These are phyloP conservation scores for Drosophila sproati DNA, from an alignment of 1,140 invertebrate genomes.

Conservation along the genomic window DNA sequence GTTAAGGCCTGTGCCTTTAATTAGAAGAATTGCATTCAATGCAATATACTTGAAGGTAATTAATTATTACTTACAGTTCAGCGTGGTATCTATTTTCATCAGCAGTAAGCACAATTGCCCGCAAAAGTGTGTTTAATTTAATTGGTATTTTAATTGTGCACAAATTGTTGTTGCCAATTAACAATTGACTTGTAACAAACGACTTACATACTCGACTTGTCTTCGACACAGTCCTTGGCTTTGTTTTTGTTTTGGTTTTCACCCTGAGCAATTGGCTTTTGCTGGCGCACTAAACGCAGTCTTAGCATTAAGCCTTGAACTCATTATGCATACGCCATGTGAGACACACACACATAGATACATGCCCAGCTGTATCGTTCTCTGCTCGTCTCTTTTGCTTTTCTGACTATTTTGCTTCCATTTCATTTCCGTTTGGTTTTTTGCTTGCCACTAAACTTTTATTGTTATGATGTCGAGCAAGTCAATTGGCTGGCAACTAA, in stretches of 20 bases:
- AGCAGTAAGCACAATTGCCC: conserved; percentile 5
- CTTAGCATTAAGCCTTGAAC: conserved; percentile 64
- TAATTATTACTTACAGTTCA: conserved; percentile 9
- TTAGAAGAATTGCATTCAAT: conserved; percentile 22
- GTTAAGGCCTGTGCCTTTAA: conserved; percentile 16
- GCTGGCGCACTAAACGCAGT: conserved; percentile 45
- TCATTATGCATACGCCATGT: conserved; percentile 73
- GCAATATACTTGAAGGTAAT: neutral
- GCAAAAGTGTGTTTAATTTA: conserved; percentile 58
- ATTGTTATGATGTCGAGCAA: conserved; percentile 69
- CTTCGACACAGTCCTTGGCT: conserved; percentile 28
- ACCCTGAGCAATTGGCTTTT: conserved; percentile 26
- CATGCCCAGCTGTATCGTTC: conserved; percentile 21
- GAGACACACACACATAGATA: conserved; percentile 12
- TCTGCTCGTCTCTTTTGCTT: neutral
- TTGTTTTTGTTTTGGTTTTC: conserved; percentile 17
- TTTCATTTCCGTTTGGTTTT: conserved; percentile 62
- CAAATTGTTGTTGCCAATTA: conserved; percentile 61
- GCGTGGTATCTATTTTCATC: neutral
- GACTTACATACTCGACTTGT: conserved; percentile 40
- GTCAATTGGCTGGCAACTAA: conserved; percentile 54
- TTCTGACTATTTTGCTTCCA: conserved; percentile 36
- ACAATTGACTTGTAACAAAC: conserved; percentile 72
- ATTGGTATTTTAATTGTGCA: conserved; percentile 69
- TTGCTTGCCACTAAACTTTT: conserved; percentile 68